These are phyloP conservation scores for Burhinus bistriatus DNA, from an alignment of 2,113 vertebrate species.

Conservation along the genomic window DNA sequence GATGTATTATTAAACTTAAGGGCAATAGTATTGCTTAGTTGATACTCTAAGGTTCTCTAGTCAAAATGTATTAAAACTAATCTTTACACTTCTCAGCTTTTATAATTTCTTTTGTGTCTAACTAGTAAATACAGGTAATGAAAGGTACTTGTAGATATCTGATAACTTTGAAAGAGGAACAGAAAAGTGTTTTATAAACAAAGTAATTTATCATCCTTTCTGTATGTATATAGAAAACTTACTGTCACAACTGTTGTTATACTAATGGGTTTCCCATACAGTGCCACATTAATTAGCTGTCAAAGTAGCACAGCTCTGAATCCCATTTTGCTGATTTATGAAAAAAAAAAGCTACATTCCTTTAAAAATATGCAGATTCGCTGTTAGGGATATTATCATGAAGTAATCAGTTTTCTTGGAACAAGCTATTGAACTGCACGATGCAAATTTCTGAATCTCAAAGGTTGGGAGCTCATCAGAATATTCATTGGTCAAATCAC, in stretches of 20 bases:
- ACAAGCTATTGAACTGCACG: neutral
- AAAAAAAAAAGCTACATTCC: neutral
- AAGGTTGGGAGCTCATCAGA: neutral
- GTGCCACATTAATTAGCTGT: neutral
- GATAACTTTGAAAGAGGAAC: neutral
- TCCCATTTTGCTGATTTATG: neutral
- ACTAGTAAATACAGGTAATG: conserved; percentile 1
- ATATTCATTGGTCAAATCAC: neutral
- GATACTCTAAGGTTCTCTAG: conserved; percentile 16
- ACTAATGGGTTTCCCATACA: neutral
- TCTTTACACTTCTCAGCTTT: neutral
- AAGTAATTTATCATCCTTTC: neutral
- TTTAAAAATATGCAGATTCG: neutral
- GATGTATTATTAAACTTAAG: conserved; percentile 51
- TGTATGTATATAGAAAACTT: neutral
- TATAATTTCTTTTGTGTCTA: neutral
- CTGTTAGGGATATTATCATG: neutral
- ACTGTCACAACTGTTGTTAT: neutral
- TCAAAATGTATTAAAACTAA: conserved; percentile 12
- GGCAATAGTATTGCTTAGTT: neutral
- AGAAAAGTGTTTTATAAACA: neutral
- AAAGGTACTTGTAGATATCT: neutral
- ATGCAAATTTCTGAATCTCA: neutral
- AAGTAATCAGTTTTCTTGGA: neutral
- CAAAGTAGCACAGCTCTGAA: neutral